Base-by-base conservation (phyloP, 2,113 vertebrate species). In the Erythrocercus mccallii region DNA sequence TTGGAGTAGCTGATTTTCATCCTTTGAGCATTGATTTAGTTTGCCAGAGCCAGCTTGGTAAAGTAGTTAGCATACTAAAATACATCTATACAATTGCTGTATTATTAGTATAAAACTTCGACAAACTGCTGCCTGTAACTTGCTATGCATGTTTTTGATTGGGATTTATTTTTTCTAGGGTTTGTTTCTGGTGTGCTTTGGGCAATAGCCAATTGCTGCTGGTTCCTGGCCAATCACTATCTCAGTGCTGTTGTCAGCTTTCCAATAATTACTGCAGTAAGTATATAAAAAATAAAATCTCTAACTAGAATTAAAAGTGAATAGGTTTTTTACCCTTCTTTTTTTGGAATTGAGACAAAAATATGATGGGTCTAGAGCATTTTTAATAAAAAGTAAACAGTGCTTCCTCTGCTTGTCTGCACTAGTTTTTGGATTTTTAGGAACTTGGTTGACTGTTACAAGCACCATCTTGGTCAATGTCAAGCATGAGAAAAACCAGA, bases 201-300 rank as follows among this genome's bases (percentile, higher is more conserved):
- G 99, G 94, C 98, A 4, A 77, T 98, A 47, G 98, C 98, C 21
- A 98, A 95, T 72, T 99, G 98, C 96, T 98, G 98, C 92, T 99
- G 99, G 98, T 98, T 99, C 95, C 68, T 99, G 71, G 99, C 98
- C 53, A 99, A 98, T 96, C 97, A 97, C 74, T 98, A 98, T 95
- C 98, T 99, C 71, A 98, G 98, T 60, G 95, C 98, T 6, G 98
- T 98, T 15, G 77, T 99, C 96, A 99, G 98, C 72, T 99, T 98
- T 90, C 99, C 99, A 12, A 98, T 99, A 60, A 98, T 99, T 89
- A 98, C 98, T 20, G 98, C 98, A 23, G 99, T 99, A 96, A 99
- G 99, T 98, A 96, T 35, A 68, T 69, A 18, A 60, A 80, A 93
- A 76, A 25, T 9, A 50, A 68, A 57, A 73, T 66, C 23, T 81